Evolutionary conservation across 2,113 vertebrate species (phyloP).

Genomic region (Tragulus kanchil): DNA sequence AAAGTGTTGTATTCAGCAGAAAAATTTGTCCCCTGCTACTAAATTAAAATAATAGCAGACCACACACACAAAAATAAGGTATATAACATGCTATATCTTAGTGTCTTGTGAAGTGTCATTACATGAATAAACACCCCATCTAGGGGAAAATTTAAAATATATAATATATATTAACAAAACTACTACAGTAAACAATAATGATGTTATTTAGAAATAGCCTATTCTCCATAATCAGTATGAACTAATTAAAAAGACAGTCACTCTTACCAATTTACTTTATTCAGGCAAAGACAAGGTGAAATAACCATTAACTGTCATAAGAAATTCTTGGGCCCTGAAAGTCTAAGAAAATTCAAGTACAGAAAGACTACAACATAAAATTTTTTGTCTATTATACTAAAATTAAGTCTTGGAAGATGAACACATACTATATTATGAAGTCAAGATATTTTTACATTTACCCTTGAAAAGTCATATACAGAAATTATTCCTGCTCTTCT

Average conservation of each 20-base stretch:
- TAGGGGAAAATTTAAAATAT: not conserved
- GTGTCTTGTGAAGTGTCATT: conserved; percentile 37
- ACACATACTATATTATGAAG: not conserved
- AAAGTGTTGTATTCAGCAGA: no score
- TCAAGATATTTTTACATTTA: conserved; percentile 46
- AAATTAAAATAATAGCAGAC: no score
- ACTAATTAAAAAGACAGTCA: not conserved
- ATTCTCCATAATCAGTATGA: not conserved
- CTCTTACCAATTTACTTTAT: conserved; percentile 3
- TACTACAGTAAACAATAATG: not conserved
- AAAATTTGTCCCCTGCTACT: no score
- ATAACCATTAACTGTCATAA: not conserved
- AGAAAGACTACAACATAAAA: not conserved
- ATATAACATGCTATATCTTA: conserved; percentile 32
- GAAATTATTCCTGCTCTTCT: not conserved
- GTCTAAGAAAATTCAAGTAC: conserved; percentile 6
- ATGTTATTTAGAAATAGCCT: not conserved
- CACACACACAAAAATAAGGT: not conserved
- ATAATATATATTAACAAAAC: not conserved
- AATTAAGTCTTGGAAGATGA: conserved; percentile 39
- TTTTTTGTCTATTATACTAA: conserved; percentile 22
- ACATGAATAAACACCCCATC: not conserved
- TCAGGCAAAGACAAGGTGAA: conserved; percentile 41
- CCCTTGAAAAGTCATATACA: not conserved
- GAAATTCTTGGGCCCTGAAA: not conserved